Evolutionary conservation across 2,113 vertebrate species (phyloP).

Genomic region (Nasalis larvatus): DNA sequence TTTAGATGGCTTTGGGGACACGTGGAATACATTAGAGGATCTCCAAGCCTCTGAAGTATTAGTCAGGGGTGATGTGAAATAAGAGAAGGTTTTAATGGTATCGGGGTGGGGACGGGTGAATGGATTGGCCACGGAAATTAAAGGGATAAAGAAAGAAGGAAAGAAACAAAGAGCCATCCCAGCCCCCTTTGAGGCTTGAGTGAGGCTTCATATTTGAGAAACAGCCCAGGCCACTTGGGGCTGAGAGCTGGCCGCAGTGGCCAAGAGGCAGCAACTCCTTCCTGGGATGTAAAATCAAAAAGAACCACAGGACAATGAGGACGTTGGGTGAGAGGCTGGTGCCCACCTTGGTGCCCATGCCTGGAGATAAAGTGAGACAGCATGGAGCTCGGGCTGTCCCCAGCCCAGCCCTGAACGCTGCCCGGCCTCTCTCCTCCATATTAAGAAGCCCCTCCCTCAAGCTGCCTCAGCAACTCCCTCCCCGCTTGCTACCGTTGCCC

Average conservation of each 20-base stretch:
- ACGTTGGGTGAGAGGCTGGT: rapidly evolving
- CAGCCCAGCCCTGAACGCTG: neutral
- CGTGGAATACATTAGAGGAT: slow-evolving; percentile 36
- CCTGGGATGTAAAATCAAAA: neutral
- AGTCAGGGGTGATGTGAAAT: neutral
- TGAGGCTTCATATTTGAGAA: neutral
- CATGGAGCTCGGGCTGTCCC: rapidly evolving
- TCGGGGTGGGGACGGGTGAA: neutral
- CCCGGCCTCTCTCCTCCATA: rapidly evolving
- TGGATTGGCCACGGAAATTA: neutral
- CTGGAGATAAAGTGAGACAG: neutral
- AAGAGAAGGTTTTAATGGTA: neutral
- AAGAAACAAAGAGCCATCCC: neutral
- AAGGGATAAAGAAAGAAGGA: neutral
- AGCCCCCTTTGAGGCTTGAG: rapidly evolving
- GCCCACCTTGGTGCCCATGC: rapidly evolving
- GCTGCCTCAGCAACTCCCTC: neutral
- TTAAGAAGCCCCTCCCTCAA: neutral
- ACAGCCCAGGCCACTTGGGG: neutral
- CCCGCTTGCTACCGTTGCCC: neutral
- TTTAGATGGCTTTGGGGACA: neutral
- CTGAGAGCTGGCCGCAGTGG: neutral
- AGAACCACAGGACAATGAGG: neutral
- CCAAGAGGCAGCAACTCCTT: neutral
- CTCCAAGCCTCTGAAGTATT: neutral